Evolutionary conservation across 2,888 invertebrate species (phyloP).

Genomic region (Hypsopygia costalis): DNA sequence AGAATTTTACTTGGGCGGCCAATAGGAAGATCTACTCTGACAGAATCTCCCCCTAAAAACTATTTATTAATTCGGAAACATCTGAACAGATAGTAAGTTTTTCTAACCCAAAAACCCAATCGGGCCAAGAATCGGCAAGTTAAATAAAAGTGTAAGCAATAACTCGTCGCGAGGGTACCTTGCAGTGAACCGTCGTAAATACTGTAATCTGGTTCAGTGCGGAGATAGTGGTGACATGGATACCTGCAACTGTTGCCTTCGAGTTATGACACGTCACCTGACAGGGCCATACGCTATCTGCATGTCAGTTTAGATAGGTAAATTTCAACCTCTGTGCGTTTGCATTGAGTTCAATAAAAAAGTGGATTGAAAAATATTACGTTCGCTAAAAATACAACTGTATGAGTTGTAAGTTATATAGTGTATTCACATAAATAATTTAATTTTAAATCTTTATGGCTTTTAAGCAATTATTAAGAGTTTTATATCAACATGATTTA

Average conservation of each 20-base stretch:
- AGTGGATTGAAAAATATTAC: too few relatives aligned
- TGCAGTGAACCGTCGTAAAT: slow-evolving; percentile 38
- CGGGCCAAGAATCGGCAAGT: background rate
- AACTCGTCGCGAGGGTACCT: slow-evolving; percentile 18
- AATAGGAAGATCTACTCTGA: too few relatives aligned
- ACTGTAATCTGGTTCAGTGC: slow-evolving; percentile 31
- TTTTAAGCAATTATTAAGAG: too few relatives aligned
- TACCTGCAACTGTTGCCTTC: slow-evolving; percentile 31
- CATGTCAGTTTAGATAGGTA: background rate
- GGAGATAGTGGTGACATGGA: slow-evolving; percentile 27
- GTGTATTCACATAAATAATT: too few relatives aligned
- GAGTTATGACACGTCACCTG: slow-evolving; percentile 43
- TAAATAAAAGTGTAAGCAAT: background rate
- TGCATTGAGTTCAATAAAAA: background rate
- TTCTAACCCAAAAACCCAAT: background rate
- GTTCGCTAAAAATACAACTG: too few relatives aligned
- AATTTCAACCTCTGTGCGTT: background rate
- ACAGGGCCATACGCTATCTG: slow-evolving; percentile 17
- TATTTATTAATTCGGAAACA: too few relatives aligned
- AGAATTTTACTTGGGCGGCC: too few relatives aligned
- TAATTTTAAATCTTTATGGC: too few relatives aligned
- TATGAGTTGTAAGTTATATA: too few relatives aligned
- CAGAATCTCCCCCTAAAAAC: too few relatives aligned
- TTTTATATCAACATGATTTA: too few relatives aligned
- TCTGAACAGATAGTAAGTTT: background rate